phyloP scores from a whole-genome alignment of 2,888 invertebrate genomes.

The Cartodere bifasciata region DNA sequence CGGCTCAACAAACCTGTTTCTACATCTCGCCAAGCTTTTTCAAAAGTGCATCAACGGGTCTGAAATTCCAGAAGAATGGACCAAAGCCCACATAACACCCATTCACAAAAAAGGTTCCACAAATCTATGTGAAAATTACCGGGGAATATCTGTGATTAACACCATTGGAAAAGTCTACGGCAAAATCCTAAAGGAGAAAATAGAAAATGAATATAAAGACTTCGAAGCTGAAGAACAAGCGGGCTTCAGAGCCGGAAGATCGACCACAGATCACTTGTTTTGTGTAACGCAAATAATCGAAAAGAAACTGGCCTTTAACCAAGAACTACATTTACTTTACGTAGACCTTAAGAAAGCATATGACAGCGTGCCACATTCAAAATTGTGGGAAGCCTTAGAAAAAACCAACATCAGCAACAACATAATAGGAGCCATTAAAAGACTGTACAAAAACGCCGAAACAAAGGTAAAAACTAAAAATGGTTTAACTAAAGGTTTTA shows the following conservation, averaged over 20 bases:
- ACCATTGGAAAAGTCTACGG: slow-evolving; percentile 1
- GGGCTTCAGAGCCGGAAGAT: slow-evolving; percentile 11
- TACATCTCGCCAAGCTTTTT: slow-evolving; percentile 2
- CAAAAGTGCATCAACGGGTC: slow-evolving; percentile 3
- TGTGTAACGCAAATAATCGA: slow-evolving; percentile 7
- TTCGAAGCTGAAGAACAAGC: slow-evolving; percentile 12
- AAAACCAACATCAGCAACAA: slow-evolving; percentile 1
- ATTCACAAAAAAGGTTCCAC: slow-evolving; percentile 5
- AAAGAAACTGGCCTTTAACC: slow-evolving; percentile 4
- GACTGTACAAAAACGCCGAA: slow-evolving; percentile 1
- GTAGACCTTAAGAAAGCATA: too few relatives aligned
- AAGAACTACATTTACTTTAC: slow-evolving; percentile 2
- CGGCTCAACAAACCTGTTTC: slow-evolving; percentile 4
- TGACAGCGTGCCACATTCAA: slow-evolving; percentile 1
- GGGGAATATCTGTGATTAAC: slow-evolving; percentile 4
- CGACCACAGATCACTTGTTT: slow-evolving; percentile 9
- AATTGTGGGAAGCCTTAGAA: slow-evolving; percentile 1
- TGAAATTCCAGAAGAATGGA: slow-evolving; percentile 4
- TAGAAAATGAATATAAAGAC: slow-evolving; percentile 8
- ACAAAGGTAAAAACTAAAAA: not conserved
- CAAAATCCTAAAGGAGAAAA: slow-evolving; percentile 4
- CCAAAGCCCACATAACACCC: slow-evolving; percentile 2
- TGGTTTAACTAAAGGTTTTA: slow-evolving; percentile 3
- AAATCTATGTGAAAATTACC: slow-evolving; percentile 4
- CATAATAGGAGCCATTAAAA: slow-evolving; percentile 2